Evolutionary conservation across 2,113 vertebrate species (phyloP), one percentile per base, ranked within the genome.

Genomic region (Myiozetetes cayanensis): DNA sequence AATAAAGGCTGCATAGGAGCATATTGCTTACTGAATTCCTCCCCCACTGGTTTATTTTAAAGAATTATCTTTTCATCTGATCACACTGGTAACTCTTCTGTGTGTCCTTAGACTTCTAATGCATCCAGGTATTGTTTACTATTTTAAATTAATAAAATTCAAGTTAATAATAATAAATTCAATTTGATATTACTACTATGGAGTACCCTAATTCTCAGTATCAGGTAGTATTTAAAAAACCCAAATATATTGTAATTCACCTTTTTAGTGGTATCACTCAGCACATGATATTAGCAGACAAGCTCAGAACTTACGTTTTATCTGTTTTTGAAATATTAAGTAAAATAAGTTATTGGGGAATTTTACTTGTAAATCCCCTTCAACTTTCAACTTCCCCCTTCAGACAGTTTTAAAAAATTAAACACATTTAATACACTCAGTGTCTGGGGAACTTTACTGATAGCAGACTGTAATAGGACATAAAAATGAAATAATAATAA

Each of bases 21-120:
- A n/a, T 6, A 46, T 30, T 63, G 28, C 35, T 75, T 91, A 85
- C 47, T 28, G 5, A 83, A 44, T 31, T 28, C 30, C 66, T 50
- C 77, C 78, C 28, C 22, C 56, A 75, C 2, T 88, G 46, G 37
- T 19, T 74, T 80, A 22, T 74, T 25, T 30, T 58, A 13, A 81
- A 58, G 16, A 90, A 59, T 21, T 21, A 39, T 24, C 28, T 67
- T 71, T 67, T 63, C 35, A 87, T 37, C 56, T 72, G 28, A 91
- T 49, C 23, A 30, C 0, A 0, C 18, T 20, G n/a, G 18, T 55
- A 67, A 37, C 33, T 78, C 20, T 66, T 49, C 35, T 50, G 20
- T 35, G 16, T 43, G 35, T 59, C 25, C 24, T 13, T 79, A n/a
- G 33, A 68, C 10, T 93, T 67, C 30, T 31, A 49, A 70, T 41